These are phyloP conservation scores for Machimus atricapillus DNA, from an alignment of 2,888 invertebrate species.

Conservation along the genomic window DNA sequence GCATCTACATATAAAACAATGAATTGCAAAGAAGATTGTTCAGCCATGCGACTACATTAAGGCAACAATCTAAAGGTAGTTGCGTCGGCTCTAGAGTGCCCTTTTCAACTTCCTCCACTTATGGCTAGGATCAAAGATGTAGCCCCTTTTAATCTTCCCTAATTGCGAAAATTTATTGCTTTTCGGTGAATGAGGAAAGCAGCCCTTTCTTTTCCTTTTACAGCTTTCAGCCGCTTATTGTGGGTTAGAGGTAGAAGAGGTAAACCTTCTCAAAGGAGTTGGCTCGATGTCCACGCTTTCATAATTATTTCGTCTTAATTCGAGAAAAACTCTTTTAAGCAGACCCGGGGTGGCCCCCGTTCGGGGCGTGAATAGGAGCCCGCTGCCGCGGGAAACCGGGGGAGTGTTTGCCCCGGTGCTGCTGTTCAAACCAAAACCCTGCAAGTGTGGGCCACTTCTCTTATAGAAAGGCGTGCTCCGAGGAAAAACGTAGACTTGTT, in stretches of 20 bases:
- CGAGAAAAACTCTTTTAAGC: background rate
- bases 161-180: background rate
- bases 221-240: background rate
- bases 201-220: background rate
- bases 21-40: background rate
- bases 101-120: background rate
- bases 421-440: background rate
- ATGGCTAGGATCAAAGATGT: background rate
- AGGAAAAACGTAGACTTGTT: conserved; percentile 23
- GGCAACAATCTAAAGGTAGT: background rate
- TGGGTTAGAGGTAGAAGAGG: background rate
- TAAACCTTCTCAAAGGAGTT: background rate
- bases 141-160: background rate
- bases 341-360: background rate
- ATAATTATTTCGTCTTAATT: background rate
- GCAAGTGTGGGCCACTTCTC: background rate
- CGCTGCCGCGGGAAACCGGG: background rate
- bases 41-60: background rate
- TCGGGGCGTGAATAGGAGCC: background rate
- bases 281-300: background rate
- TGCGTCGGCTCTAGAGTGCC: background rate
- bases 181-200: background rate
- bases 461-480: background rate
- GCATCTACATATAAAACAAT: background rate
- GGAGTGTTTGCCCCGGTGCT: background rate